These are phyloP conservation scores for Epinephelus cyanopodus DNA, from an alignment of 2,113 vertebrate genomes.

Conservation along the genomic window DNA sequence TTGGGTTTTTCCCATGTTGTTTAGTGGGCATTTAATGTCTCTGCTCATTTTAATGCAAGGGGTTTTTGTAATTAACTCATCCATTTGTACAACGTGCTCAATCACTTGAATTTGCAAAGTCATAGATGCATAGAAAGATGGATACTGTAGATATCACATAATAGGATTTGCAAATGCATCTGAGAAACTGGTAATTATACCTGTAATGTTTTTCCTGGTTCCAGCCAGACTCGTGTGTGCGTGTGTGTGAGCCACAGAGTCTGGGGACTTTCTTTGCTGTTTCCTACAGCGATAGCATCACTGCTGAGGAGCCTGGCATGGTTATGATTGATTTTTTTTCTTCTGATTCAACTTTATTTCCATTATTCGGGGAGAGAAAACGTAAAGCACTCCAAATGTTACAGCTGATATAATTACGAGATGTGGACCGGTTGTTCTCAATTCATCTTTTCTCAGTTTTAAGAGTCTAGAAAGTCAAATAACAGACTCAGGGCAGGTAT, in stretches of 20 bases:
- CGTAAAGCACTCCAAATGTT: background rate
- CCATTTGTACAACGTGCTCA: background rate
- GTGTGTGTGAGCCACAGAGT: constrained; percentile 7
- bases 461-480: background rate
- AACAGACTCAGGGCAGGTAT: background rate
- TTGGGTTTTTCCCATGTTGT: background rate
- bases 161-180: constrained; percentile 5
- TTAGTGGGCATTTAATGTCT: background rate
- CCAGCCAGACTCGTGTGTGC: background rate
- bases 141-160: background rate
- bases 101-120: background rate
- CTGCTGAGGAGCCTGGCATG: constrained; percentile 2
- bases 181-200: constrained; percentile 1
- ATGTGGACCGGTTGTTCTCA: background rate
- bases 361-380: constrained; percentile 10
- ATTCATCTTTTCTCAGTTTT: background rate
- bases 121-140: background rate
- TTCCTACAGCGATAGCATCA: constrained; percentile 13
- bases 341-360: constrained; percentile 36
- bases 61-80: too few species aligned
- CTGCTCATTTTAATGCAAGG: background rate
- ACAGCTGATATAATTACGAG: constrained; percentile 21
- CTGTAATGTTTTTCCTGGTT: background rate
- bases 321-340: constrained; percentile 33
- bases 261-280: constrained; percentile 22